Base-by-base conservation (phyloP, 2,888 invertebrate species). In the Teinopalpus imperialis region DNA sequence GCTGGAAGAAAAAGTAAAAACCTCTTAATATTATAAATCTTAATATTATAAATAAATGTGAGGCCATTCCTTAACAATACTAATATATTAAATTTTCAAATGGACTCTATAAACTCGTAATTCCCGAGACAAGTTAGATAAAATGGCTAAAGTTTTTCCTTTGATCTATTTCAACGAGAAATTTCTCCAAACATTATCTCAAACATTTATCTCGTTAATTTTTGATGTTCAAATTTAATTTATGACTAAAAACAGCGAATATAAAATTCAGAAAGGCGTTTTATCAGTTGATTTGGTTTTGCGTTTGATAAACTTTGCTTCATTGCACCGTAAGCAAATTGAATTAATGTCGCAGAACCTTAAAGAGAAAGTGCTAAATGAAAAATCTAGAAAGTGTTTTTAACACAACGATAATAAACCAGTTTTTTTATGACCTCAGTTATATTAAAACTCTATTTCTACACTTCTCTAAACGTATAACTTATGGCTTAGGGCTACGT, bases 301-400 rank as follows among this genome's bases (percentile, higher is more conserved):
- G 20, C 20, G 20, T 27, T 27, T 29, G 12, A 20, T 18, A 39
- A 39, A 29, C 39, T 39, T 39, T n/a, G 8, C 29, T 39, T 20
- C 12, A 20, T 29, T 39, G 39, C 39, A 20, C 29, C 10, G 27
- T 37, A 7, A 39, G 13, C 29, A 29, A 13, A 39, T 20, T 39
- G 20, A 10, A 29, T 12, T 29, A 29, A 53, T 49, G 44, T 51
- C n/a, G n/a, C n/a, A n/a, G n/a, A n/a, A n/a, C n/a, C n/a, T n/a
- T n/a, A n/a, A n/a, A n/a, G n/a, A n/a, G n/a, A n/a, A n/a, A n/a
- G n/a, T n/a, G n/a, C n/a, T n/a, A n/a, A n/a, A n/a, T n/a, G n/a
- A n/a, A n/a, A n/a, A n/a, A n/a, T n/a, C n/a, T n/a, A n/a, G n/a
- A n/a, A n/a, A n/a, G n/a, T n/a, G n/a, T n/a, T n/a, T n/a, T n/a